These are phyloP conservation scores for Fratercula arctica DNA, from an alignment of 2,797 vertebrate species.

Conservation along the genomic window DNA sequence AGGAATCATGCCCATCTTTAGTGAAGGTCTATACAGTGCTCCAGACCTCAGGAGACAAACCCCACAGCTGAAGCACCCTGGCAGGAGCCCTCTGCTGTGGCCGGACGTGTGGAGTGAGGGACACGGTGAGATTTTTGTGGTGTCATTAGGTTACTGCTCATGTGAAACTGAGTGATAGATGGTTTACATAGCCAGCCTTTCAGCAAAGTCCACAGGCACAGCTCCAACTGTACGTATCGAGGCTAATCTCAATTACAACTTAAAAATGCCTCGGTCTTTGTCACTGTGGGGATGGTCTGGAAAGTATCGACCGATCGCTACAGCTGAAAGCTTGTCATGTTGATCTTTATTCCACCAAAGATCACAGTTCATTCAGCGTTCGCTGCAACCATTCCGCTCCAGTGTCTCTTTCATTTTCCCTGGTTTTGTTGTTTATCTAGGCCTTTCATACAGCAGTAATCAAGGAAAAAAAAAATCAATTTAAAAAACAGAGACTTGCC, in stretches of 20 bases:
- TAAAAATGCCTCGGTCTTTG: constrained; percentile 44
- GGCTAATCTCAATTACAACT: constrained; percentile 55
- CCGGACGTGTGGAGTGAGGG: background rate
- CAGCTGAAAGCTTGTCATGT: constrained; percentile 30
- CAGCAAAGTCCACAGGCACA: background rate
- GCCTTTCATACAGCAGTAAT: background rate
- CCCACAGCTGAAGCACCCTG: background rate
- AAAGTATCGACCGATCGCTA: background rate
- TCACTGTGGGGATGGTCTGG: background rate
- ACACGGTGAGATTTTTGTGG: background rate
- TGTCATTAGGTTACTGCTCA: constrained; percentile 26
- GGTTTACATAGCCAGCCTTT: constrained; percentile 24
- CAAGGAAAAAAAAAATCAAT: background rate
- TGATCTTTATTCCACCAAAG: constrained; percentile 23
- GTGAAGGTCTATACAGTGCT: background rate
- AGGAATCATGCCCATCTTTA: background rate
- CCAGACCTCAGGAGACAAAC: background rate
- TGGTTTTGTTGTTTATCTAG: background rate
- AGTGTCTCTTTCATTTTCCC: background rate
- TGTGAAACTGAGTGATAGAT: constrained; percentile 13
- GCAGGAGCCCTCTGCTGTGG: background rate
- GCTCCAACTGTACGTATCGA: constrained; percentile 2
- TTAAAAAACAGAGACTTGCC: background rate
- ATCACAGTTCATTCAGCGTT: constrained; percentile 4
- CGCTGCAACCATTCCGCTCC: background rate